Conservation (phyloP, 2,888 invertebrate genomes). For the Sarcophaga variegata region DNA sequence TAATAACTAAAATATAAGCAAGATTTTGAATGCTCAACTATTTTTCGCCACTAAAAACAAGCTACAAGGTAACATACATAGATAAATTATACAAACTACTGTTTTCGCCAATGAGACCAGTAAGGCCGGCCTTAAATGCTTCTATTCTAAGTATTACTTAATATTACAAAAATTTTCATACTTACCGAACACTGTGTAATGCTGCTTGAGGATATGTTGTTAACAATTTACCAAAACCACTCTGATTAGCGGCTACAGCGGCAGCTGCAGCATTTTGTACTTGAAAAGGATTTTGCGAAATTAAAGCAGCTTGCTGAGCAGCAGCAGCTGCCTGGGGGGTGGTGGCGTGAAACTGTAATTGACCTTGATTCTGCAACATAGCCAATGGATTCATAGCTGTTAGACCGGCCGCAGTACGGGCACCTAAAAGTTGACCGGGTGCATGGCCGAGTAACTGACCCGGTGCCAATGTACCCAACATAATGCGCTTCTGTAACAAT, state of each 20-base stretch:
- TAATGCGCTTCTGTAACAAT: slow-evolving; percentile 86
- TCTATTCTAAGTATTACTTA: too few species aligned
- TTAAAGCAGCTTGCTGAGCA: slow-evolving; percentile 82
- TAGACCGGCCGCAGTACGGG: slow-evolving; percentile 79
- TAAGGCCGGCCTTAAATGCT: too few species aligned
- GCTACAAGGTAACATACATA: too few species aligned
- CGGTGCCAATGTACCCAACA: slow-evolving; percentile 85
- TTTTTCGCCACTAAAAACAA: too few species aligned
- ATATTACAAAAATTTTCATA: background rate
- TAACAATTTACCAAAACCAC: slow-evolving; percentile 86
- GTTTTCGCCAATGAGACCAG: too few species aligned
- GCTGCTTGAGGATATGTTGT: slow-evolving; percentile 84
- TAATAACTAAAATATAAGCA: too few species aligned
- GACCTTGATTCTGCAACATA: slow-evolving; percentile 83
- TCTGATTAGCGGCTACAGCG: slow-evolving; percentile 84
- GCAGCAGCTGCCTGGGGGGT: slow-evolving; percentile 78
- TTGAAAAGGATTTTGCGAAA: slow-evolving; percentile 82
- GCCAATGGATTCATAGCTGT: slow-evolving; percentile 83
- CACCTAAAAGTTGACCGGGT: slow-evolving; percentile 82
- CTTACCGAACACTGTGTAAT: slow-evolving; percentile 81
- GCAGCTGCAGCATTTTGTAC: slow-evolving; percentile 84
- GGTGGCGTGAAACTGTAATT: slow-evolving; percentile 76
- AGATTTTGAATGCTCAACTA: too few species aligned
- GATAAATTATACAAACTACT: too few species aligned
- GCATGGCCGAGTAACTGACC: slow-evolving; percentile 85